A percentile compares a stretch with the other conserved stretches of the same genome.
phyloP scores from a whole-genome alignment of 2,888 invertebrate genomes.

The Cerastoderma edule region DNA sequence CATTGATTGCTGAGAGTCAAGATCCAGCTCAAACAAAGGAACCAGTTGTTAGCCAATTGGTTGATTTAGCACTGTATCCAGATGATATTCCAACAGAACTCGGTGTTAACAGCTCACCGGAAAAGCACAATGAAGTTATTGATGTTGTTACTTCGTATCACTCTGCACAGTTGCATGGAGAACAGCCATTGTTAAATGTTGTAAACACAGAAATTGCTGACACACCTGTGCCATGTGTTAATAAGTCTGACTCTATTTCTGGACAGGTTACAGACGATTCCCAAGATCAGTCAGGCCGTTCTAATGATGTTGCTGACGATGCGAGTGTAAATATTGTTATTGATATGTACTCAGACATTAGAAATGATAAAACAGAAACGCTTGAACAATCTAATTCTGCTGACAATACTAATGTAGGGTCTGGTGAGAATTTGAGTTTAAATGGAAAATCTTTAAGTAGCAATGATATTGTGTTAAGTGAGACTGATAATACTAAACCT shows the following conservation, averaged over 20 bases:
- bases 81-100: conserved; percentile 26
- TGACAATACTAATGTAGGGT: background rate
- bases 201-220: conserved; percentile 7
- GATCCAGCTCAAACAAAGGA: background rate
- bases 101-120: background rate
- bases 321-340: conserved; percentile 48
- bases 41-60: conserved; percentile 23
- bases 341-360: conserved; percentile 51
- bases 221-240: background rate
- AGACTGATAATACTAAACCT: conserved; percentile 20
- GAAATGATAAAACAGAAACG: conserved; percentile 17
- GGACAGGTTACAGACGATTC: conserved; percentile 40
- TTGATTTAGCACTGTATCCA: conserved; percentile 46
- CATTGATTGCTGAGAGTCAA: background rate
- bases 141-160: conserved; percentile 43
- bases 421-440: conserved; percentile 28
- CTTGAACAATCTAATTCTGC: too few relatives aligned
- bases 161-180: conserved; percentile 45
- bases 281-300: conserved; percentile 29
- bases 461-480: conserved; percentile 40
- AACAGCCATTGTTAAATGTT: conserved; percentile 22
- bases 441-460: conserved; percentile 37
- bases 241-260: conserved; percentile 36
- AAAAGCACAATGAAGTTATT: conserved; percentile 28
- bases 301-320: conserved; percentile 21